Evolutionary conservation across 2,113 vertebrate genomes (phyloP), one percentile per base, ranked within the genome.

Genomic region (Aix galericulata): DNA sequence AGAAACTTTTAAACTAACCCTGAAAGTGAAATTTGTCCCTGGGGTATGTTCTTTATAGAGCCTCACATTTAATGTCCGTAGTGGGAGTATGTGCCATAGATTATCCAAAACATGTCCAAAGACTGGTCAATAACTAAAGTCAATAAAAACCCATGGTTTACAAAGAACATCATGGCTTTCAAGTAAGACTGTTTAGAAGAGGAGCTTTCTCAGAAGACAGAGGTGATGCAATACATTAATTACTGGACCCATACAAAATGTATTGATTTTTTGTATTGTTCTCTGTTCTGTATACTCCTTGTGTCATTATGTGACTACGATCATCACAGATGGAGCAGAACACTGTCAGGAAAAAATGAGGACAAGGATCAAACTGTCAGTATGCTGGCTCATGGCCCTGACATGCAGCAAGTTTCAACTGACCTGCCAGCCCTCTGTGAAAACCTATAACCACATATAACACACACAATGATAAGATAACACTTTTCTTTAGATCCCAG

Each of bases 401-500:
- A 55, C 0, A 1, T 10, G 13, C 13, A 60, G 11, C 18, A 87
- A 55, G 34, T 4, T 38, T 13, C 21, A 32, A 13, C 22, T 7
- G 23, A 34, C 18, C 25, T 60, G n/a, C 29, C 0, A 1, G 11
- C 16, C 36, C 59, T 9, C 9, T 23, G 6, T 20, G 23, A 62
- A 62, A 55, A 40, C n/a, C 20, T 25, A 8, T 3, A 8, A n/a
- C 46, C 25, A 34, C 12, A 27, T 18, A 11, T 53, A 62, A 56
- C 0, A 6, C 31, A 38, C 17, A 12, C 26, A 40, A 17, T 8
- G 5, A 40, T 67, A 86, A 66, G 17, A 66, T 12, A 60, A 53
- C 10, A 6, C 40, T 40, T 12, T 34, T 4, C 26, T 60, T 50
- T 32, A 13, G 4, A 12, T 36, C 42, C 81, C 59, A 55, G 56